Conservation (phyloP, 2,888 invertebrate genomes). For the Lasius platythorax region DNA sequence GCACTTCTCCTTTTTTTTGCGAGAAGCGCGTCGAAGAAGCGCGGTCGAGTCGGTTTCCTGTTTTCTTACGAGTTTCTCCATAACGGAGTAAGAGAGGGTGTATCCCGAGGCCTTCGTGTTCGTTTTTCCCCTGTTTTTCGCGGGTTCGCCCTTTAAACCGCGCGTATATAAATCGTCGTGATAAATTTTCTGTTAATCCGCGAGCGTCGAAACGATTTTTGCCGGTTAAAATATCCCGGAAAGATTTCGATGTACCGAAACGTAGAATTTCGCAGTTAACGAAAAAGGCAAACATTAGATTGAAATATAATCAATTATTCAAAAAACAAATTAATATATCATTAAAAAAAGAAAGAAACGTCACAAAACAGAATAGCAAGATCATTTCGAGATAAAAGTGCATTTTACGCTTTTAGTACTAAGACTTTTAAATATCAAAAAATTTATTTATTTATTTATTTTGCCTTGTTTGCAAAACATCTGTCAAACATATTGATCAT, state of each 20-base stretch:
- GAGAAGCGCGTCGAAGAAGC: constrained; percentile 38
- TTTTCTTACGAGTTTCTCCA: constrained; percentile 45
- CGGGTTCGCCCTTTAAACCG: constrained; percentile 30
- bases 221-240: neutral
- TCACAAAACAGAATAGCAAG: neutral
- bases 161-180: constrained; percentile 50
- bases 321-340: neutral
- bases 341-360: neutral
- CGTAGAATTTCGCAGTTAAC: constrained; percentile 13
- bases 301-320: neutral
- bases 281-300: neutral
- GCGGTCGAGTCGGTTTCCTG: constrained; percentile 40
- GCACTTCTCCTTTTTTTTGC: constrained; percentile 26
- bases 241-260: neutral
- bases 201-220: constrained; percentile 40
- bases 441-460: neutral
- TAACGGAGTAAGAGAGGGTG: constrained; percentile 25
- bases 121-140: constrained; percentile 39
- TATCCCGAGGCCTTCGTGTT: constrained; percentile 2
- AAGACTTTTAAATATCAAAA: neutral
- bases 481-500: neutral
- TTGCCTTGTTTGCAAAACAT: neutral
- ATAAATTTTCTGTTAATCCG: constrained; percentile 48
- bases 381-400: neutral
- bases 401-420: neutral